These are phyloP conservation scores for Papilio xuthus DNA, from an alignment of 1,140 invertebrate species.

Conservation along the genomic window DNA sequence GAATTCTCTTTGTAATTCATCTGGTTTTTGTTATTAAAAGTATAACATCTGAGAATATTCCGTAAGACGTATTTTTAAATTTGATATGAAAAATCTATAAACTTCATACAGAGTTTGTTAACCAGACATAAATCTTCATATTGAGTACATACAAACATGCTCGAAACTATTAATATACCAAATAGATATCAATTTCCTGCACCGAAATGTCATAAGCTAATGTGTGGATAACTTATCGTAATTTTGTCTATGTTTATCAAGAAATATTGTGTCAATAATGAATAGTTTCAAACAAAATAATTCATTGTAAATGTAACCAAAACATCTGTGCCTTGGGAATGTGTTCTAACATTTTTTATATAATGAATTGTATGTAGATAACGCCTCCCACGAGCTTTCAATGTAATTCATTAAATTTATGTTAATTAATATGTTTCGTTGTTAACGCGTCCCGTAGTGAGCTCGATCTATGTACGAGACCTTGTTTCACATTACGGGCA, in stretches of 20 bases:
- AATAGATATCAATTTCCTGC: conserved; percentile 24
- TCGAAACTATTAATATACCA: background rate
- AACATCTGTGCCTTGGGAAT: background rate
- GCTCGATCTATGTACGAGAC: conserved; percentile 75
- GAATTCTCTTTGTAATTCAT: background rate
- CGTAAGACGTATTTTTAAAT: background rate
- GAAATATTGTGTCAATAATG: background rate
- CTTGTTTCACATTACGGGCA: conserved; percentile 70
- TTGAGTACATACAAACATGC: background rate
- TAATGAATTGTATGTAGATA: conserved; percentile 54
- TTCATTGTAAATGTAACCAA: background rate
- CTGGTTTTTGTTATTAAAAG: background rate
- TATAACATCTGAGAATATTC: background rate
- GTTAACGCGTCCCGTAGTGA: conserved; percentile 62
- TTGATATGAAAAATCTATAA: background rate
- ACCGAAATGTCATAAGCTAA: background rate
- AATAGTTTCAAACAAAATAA: background rate
- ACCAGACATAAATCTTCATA: background rate
- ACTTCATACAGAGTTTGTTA: background rate
- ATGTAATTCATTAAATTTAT: conserved; percentile 43
- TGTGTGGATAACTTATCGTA: conserved; percentile 20
- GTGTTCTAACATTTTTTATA: conserved; percentile 7
- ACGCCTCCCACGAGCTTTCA: conserved; percentile 53
- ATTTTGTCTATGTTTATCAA: conserved; percentile 22
- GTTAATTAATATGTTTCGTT: conserved; percentile 47